A percentile compares a stretch with the other conserved stretches of the same genome.
These are phyloP conservation scores for Tetrax tetrax DNA, from an alignment of 2,113 vertebrate genomes.

Conservation along the genomic window DNA sequence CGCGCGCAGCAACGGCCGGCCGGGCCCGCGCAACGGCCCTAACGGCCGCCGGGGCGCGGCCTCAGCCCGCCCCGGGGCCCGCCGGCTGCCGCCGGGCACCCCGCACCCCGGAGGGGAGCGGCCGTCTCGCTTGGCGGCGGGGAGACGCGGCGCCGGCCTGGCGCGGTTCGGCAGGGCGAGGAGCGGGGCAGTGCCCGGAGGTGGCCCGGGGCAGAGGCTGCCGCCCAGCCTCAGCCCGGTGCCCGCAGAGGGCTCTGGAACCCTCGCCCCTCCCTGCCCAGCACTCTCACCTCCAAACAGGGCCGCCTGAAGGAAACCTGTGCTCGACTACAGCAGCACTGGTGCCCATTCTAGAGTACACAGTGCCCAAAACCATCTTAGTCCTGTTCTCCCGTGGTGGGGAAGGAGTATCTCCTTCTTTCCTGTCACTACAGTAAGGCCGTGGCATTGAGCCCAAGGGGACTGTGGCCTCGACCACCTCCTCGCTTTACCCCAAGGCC, in stretches of 20 bases:
- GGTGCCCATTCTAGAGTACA: too few species aligned
- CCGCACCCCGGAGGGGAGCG: not conserved
- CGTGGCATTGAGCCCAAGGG: not conserved
- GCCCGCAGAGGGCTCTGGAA: not conserved
- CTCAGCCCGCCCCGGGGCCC: not conserved
- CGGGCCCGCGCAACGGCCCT: not conserved
- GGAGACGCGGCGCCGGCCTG: not conserved
- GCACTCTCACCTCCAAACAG: not conserved
- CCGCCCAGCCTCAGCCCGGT: not conserved
- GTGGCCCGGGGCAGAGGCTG: not conserved
- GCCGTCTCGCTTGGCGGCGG: not conserved
- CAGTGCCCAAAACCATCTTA: not conserved
- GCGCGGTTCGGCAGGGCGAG: not conserved
- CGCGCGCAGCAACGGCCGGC: not conserved
- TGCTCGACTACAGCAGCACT: too few species aligned
- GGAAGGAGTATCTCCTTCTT: rapidly evolving
- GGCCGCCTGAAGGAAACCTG: not conserved
- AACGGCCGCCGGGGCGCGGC: not conserved
- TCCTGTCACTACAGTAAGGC: not conserved
- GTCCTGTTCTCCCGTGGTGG: not conserved
- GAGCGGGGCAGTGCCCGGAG: not conserved
- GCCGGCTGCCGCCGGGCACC: not conserved
- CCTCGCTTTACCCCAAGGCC: not conserved
- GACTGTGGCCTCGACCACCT: not conserved
- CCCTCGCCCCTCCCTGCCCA: not conserved